A percentile compares a stretch with the other conserved stretches of the same genome.
phyloP scores from a whole-genome alignment of 2,797 vertebrate species.

The Erethizon dorsatum region DNA sequence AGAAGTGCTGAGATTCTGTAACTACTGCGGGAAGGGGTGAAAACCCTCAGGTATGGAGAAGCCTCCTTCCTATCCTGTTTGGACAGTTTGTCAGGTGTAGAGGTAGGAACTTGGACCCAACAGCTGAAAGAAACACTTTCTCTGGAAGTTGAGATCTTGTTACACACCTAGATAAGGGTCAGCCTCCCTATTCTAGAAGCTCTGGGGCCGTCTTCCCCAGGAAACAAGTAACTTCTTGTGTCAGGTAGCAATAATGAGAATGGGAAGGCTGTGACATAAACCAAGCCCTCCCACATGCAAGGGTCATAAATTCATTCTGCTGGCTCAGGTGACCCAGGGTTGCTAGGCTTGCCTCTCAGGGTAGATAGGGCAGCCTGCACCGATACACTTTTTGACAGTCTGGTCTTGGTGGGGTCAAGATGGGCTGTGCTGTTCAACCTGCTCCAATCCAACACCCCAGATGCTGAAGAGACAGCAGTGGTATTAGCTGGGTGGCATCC shows the following conservation, averaged over 20 bases:
- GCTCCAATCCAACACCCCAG: background rate
- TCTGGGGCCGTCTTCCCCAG: background rate
- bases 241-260: background rate
- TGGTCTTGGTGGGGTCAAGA: background rate
- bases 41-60: background rate
- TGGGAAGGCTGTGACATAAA: fast-evolving
- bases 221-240: background rate
- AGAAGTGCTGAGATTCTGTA: background rate
- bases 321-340: background rate
- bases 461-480: background rate
- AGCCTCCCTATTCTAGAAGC: background rate
- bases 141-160: background rate
- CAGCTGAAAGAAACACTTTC: background rate
- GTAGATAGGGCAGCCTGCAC: fast-evolving
- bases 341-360: background rate
- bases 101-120: background rate
- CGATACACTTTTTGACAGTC: background rate
- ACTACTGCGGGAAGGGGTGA: background rate
- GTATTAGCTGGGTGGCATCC: too few relatives aligned
- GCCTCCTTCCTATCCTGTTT: background rate
- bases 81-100: background rate
- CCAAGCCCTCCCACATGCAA: background rate
- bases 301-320: background rate
- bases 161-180: background rate
- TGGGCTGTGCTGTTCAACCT: background rate